Conservation (phyloP, 2,888 invertebrate species). For the Lochmaea capreae region DNA sequence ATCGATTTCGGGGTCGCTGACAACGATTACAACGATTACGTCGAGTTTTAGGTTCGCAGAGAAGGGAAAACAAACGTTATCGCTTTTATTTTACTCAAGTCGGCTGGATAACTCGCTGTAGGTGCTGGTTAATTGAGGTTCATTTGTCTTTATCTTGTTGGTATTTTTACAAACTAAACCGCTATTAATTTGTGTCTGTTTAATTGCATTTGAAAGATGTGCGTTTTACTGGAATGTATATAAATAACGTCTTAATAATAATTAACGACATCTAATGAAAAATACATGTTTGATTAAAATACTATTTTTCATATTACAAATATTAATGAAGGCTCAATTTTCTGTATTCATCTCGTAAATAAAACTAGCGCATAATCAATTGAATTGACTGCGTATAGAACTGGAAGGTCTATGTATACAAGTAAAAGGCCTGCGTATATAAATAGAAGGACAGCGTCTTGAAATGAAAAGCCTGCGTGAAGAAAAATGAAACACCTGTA, state of each 20-base stretch:
- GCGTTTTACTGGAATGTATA: not conserved
- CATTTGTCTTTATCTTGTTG: slow-evolving; percentile 32
- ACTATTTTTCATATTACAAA: no score
- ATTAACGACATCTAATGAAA: no score
- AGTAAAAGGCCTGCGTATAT: no score
- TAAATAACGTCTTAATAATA: not conserved
- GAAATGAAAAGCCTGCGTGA: no score
- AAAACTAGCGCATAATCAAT: no score
- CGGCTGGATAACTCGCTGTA: slow-evolving; percentile 1
- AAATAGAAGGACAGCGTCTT: no score
- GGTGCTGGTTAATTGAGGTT: slow-evolving; percentile 17
- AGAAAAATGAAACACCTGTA: no score
- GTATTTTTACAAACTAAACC: slow-evolving; percentile 6
- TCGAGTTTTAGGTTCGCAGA: slow-evolving; percentile 20
- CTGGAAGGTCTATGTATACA: no score
- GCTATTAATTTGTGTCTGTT: not conserved
- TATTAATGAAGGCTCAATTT: no score
- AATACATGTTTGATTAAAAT: no score
- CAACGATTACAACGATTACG: slow-evolving; percentile 25
- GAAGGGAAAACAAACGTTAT: slow-evolving; percentile 14
- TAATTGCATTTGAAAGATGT: not conserved
- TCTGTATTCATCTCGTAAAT: no score
- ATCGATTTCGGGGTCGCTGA: slow-evolving; percentile 56
- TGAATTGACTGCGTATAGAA: no score
- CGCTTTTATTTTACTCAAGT: slow-evolving; percentile 18